Evolutionary conservation across 2,888 invertebrate species (phyloP).

Genomic region (Perithous albicinctus): DNA sequence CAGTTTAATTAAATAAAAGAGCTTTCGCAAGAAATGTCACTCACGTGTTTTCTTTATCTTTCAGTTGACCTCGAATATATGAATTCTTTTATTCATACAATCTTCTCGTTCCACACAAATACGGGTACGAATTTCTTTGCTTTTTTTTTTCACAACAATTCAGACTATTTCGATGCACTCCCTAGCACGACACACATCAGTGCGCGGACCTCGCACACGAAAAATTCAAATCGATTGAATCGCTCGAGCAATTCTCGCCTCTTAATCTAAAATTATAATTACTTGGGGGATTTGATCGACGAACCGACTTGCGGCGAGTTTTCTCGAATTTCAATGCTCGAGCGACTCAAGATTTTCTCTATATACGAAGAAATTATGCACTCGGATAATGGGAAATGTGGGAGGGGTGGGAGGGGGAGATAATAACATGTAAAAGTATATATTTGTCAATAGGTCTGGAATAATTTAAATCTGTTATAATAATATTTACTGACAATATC

Average conservation of each 20-base stretch:
- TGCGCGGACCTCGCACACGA: conserved; percentile 34
- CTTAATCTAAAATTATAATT: conserved; percentile 12
- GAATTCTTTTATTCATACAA: conserved; percentile 72
- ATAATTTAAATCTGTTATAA: conserved; percentile 76
- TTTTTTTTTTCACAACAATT: conserved; percentile 52
- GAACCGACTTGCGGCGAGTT: conserved; percentile 17
- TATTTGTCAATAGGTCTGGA: conserved; percentile 74
- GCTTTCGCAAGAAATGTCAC: neutral
- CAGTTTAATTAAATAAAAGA: conserved; percentile 19
- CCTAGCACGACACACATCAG: conserved; percentile 54
- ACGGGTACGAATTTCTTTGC: conserved; percentile 42
- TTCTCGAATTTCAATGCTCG: conserved; percentile 33
- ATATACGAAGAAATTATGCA: conserved; percentile 46
- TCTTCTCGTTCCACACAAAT: conserved; percentile 64
- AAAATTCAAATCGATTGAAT: conserved; percentile 38
- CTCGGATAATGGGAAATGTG: conserved; percentile 23
- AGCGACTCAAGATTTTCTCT: conserved; percentile 51
- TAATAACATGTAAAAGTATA: conserved; percentile 72
- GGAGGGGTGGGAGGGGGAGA: conserved; percentile 48
- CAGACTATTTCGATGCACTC: conserved; percentile 60
- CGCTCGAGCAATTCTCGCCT: conserved; percentile 55
- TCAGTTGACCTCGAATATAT: conserved; percentile 64
- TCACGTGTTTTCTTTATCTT: conserved; percentile 23
- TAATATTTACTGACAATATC: conserved; percentile 75
- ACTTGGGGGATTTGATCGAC: conserved; percentile 26